Evolutionary conservation across 2,888 invertebrate genomes (phyloP), one percentile per base, ranked within the genome.

Genomic region (Pseudococcus viburni): DNA sequence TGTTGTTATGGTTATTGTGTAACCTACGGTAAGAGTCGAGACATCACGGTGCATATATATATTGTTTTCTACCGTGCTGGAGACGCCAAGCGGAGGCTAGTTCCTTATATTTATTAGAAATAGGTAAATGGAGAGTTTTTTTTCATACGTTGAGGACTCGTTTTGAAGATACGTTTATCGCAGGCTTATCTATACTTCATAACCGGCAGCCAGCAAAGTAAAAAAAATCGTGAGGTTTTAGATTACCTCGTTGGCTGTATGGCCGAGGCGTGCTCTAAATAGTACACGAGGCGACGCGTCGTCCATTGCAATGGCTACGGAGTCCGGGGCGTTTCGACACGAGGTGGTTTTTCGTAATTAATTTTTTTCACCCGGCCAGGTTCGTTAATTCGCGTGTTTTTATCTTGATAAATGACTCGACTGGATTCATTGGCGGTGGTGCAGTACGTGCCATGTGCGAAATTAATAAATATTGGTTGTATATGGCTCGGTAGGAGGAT

Each of bases 91-190:
- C 59, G 55, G 5, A 8, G 19, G 59, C 19, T 19, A 59, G 59
- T 59, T 59, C 59, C 59, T 59, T 59, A 59, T 59, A 59, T 59
- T 59, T 59, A 59, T 59, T 59, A 59, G 59, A 59, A 59, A 59
- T 59, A 59, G 59, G 59, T 59, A 59, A 59, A 59, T 19, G 59
- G 19, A 59, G n/a, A 4, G n/a, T 19, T 59, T 59, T 59, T 59
- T 59, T 59, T 59, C 9, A 8, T 59, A 19, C 59, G 59, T 59
- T 19, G 7, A 59, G 59, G n/a, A 19, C 59, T 59, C 59, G 59
- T 59, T 59, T 59, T 59, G 19, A 59, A 19, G 19, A 59, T 51
- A 51, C 51, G 15, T 33, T 33, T 33, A 33, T 33, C 26, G 26
- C 26, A 55, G 15, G 3, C 59, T 59, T 59, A 59, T 59, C 59